These are phyloP conservation scores for Acanthurus lineatus DNA, from an alignment of 2,797 vertebrate species.

Conservation along the genomic window DNA sequence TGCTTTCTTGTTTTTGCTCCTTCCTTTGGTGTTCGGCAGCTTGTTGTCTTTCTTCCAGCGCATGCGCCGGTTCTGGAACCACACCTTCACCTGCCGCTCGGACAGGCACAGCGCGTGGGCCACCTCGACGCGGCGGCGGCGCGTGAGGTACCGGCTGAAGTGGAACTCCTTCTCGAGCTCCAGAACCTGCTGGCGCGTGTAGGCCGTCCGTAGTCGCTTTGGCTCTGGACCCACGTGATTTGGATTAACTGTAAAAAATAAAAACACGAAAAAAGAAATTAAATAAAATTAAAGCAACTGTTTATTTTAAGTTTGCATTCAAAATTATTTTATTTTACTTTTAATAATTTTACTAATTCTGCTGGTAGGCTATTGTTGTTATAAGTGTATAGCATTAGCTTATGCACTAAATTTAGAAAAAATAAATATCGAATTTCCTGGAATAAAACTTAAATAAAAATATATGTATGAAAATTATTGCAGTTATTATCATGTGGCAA, in stretches of 20 bases:
- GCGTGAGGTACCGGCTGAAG: slow-evolving; percentile 96
- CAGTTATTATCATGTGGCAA: background rate
- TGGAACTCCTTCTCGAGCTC: slow-evolving; percentile 98
- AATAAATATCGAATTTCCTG: background rate
- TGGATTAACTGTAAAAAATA: slow-evolving; percentile 88
- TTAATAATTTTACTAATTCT: too few relatives aligned
- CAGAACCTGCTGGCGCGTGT: slow-evolving; percentile 96
- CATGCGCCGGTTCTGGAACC: slow-evolving; percentile 99
- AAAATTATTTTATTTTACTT: too few relatives aligned
- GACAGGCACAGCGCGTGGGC: slow-evolving; percentile 92
- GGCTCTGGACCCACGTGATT: slow-evolving; percentile 92
- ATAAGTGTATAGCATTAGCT: too few relatives aligned
- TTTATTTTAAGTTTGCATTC: background rate
- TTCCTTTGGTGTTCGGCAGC: slow-evolving; percentile 89
- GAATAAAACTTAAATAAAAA: background rate
- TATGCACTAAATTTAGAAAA: background rate
- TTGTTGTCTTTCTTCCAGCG: slow-evolving; percentile 99
- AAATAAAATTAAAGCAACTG: background rate
- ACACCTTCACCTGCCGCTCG: slow-evolving; percentile 98
- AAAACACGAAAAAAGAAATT: background rate
- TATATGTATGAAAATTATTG: background rate
- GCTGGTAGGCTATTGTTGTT: too few relatives aligned
- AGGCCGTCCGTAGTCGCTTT: slow-evolving; percentile 96
- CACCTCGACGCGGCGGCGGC: slow-evolving; percentile 95
- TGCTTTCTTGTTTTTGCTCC: slow-evolving; percentile 74